Evolutionary conservation across 2,888 invertebrate genomes (phyloP), one percentile per base, ranked within the genome.

Genomic region (Lomographa bimaculata): DNA sequence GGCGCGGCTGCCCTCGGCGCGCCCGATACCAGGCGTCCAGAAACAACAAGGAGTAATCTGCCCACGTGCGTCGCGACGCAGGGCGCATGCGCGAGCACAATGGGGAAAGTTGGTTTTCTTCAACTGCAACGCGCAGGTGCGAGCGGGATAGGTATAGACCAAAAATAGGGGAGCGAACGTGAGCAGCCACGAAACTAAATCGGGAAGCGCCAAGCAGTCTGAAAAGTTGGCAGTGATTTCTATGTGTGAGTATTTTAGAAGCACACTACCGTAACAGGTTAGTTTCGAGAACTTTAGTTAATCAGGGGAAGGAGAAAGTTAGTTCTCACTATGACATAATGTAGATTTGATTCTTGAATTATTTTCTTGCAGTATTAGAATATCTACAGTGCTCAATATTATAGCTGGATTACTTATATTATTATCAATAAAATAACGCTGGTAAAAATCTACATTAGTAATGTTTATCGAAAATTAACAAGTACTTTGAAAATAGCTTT

Each of bases 141-240:
- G 57, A 87, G 66, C 43, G 79, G 73, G 68, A 89, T 42, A 47
- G 52, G 11, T 6, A 38, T 48, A 66, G 32, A 55, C 69, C 75
- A 69, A 78, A 76, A 74, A 77, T 77, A 81, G 68, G 74, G 69
- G 81, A 71, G 71, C 47, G 76, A 77, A 54, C 53, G 42, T 68
- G 60, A 71, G 72, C 50, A 53, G 67, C 53, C 60, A 59, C 46
- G 64, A 60, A 57, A 63, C 75, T 82, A 84, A 79, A 79, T 80
- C 65, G 65, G 76, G 83, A 75, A 79, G 82, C 86, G 86, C 77
- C 87, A 87, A 80, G 83, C 87, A 80, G 87, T 89, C 87, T 89
- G 79, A 70, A 73, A 83, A 78, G 72, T 78, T 78, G 32, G 52
- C 46, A 44, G 52, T 51, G 26, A 18, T 43, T 27, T 36, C 9